Conservation (phyloP, 2,797 vertebrate species). For the Alca torda region DNA sequence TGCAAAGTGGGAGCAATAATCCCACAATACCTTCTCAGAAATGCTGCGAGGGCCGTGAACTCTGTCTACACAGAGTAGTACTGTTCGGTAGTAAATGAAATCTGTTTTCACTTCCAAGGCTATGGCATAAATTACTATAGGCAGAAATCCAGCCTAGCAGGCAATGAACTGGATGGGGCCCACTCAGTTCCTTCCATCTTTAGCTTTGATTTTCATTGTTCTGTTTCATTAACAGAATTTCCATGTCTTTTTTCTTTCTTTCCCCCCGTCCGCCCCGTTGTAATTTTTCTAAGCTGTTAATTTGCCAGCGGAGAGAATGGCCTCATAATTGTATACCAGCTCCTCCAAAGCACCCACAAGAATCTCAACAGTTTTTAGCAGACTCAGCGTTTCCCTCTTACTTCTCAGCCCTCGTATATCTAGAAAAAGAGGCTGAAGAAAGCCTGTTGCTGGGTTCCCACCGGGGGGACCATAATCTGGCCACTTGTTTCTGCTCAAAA, state of each 20-base stretch:
- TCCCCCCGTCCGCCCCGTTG: not conserved
- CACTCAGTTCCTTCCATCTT: slow-evolving; percentile 62
- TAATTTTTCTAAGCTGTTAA: slow-evolving; percentile 73
- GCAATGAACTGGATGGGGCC: slow-evolving; percentile 63
- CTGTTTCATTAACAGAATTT: slow-evolving; percentile 74
- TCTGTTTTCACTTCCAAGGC: slow-evolving; percentile 64
- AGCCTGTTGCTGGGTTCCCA: slow-evolving; percentile 64
- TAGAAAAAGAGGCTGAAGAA: slow-evolving; percentile 52
- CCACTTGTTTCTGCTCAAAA: slow-evolving; percentile 43
- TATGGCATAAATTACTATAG: slow-evolving; percentile 64
- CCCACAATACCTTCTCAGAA: slow-evolving; percentile 58
- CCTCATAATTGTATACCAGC: slow-evolving; percentile 73
- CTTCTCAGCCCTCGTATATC: slow-evolving; percentile 47
- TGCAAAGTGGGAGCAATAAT: slow-evolving; percentile 62
- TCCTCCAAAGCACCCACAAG: slow-evolving; percentile 76
- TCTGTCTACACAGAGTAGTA: slow-evolving; percentile 58
- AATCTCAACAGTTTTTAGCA: slow-evolving; percentile 68
- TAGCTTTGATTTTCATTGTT: slow-evolving; percentile 73
- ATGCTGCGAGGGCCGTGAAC: slow-evolving; percentile 8
- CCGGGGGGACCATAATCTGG: slow-evolving; percentile 54
- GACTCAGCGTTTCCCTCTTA: slow-evolving; percentile 63
- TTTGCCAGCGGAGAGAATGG: slow-evolving; percentile 68
- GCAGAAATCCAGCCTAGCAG: slow-evolving; percentile 60
- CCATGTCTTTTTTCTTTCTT: slow-evolving; percentile 45
- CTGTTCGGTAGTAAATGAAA: slow-evolving; percentile 69